Base-by-base conservation (phyloP, 2,888 invertebrate species). In the Zhengitettix transpicula region DNA sequence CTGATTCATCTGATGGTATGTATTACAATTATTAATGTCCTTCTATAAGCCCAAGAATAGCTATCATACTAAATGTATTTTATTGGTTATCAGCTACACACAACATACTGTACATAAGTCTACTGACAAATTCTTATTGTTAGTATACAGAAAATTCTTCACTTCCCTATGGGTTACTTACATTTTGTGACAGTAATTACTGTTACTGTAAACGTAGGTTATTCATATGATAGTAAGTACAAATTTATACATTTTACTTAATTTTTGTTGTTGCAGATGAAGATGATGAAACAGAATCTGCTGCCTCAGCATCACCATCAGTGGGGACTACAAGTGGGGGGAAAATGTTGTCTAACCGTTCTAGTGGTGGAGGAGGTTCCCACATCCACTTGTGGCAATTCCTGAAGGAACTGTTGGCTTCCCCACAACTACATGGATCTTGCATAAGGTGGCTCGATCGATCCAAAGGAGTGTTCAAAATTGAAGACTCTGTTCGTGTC, bases 331-430 rank as follows among this genome's bases (percentile, higher is more conserved):
- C 28, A 28, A 70, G 71, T 11, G 68, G 52, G n/a, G 62, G 10
- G 70, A 75, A 60, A 75, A 78, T 54, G 12, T 57, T 52, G 28
- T 53, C 63, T 1, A 58, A 57, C 42, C 53, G 52, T 58, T 56
- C 52, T 52, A 60, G 59, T 40, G 65, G 55, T 60, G 83, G 84
- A 56, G 82, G 84, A 56, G 87, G 89, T 65, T 89, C 93, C 0
- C 94, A 94, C 74, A 98, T 98, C 67, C 98, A 99, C 73, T 79
- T 99, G 55, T 99, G 98, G 98, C 97, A 99, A 76, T 99, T 99
- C 75, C 79, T 99, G 58, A 96, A 96, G 72, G 97, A 99, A 72
- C 81, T 99, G 15, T 79, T 99, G 1, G 83, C 89, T 17, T 85
- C 91, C 57, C 92, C 95, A 0, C 89, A 91, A 66, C 76, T 85